Conservation (phyloP, 2,113 vertebrate genomes). For the Saccopteryx leptura region DNA sequence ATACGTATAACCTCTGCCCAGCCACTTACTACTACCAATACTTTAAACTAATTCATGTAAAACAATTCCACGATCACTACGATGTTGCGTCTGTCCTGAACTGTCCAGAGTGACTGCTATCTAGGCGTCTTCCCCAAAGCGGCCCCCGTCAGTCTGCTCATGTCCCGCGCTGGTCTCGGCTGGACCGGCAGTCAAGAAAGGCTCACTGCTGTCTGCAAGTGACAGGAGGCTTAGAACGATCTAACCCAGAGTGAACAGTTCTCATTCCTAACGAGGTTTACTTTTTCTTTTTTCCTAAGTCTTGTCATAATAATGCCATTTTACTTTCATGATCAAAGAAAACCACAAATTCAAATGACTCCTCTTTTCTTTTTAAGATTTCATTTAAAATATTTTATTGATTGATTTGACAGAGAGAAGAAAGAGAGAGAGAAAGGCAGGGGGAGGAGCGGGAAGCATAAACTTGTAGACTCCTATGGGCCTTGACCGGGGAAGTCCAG, state of each 20-base stretch:
- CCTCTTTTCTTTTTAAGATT: neutral
- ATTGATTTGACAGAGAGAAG: no score
- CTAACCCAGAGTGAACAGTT: no score
- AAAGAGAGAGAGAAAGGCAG: no score
- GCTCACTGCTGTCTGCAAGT: neutral
- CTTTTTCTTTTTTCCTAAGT: constrained; percentile 23
- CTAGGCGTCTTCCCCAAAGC: neutral
- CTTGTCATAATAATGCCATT: neutral
- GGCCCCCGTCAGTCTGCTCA: neutral
- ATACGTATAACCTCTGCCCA: neutral
- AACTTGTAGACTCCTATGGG: no score
- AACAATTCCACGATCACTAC: neutral
- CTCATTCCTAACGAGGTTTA: neutral
- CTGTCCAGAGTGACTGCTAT: neutral
- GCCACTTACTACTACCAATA: neutral
- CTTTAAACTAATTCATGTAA: neutral
- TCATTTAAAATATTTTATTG: no score
- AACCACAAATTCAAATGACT: constrained; percentile 3
- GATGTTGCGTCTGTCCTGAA: neutral
- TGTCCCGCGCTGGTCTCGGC: neutral
- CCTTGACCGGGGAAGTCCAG: no score
- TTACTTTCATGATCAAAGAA: constrained; percentile 24
- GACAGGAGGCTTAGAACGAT: neutral
- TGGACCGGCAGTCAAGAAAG: neutral
- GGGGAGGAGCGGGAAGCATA: no score